A percentile compares a stretch with the other conserved stretches of the same genome.
Evolutionary conservation across 2,797 vertebrate species (phyloP).

Genomic region (Rhadinocentrus ornatus): DNA sequence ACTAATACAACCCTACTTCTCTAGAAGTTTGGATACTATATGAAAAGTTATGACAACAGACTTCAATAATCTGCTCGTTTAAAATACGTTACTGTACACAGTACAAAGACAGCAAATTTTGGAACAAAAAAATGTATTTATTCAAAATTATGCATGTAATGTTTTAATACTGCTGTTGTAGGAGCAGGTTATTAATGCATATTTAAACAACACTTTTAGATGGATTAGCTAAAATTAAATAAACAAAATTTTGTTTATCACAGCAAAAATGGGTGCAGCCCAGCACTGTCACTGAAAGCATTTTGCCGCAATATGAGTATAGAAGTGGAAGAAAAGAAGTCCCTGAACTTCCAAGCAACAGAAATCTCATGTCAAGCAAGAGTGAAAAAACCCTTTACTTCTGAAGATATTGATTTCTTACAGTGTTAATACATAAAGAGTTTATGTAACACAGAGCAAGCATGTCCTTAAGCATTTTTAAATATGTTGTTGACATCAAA

Average conservation of each 20-base stretch:
- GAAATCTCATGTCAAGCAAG: neutral
- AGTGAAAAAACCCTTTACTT: neutral
- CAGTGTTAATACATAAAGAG: neutral
- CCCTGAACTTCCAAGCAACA: neutral
- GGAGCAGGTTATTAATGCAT: neutral
- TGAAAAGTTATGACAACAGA: neutral
- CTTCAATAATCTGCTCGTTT: neutral
- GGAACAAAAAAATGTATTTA: neutral
- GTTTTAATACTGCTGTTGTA: neutral
- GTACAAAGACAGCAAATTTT: neutral
- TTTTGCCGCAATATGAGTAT: neutral
- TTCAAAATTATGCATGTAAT: neutral
- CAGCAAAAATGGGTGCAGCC: neutral
- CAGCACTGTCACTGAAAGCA: neutral
- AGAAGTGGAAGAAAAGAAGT: neutral
- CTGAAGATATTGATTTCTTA: neutral
- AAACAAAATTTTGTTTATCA: neutral
- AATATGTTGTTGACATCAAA: neutral
- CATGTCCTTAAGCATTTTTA: neutral
- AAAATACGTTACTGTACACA: neutral
- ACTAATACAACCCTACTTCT: slow-evolving; percentile 4
- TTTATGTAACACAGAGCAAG: neutral
- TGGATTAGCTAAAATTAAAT: too few species aligned
- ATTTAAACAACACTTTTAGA: neutral
- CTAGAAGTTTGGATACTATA: neutral